Evolutionary conservation across 2,888 invertebrate species (phyloP), one percentile per base, ranked within the genome.

Genomic region (Phoronis australis): DNA sequence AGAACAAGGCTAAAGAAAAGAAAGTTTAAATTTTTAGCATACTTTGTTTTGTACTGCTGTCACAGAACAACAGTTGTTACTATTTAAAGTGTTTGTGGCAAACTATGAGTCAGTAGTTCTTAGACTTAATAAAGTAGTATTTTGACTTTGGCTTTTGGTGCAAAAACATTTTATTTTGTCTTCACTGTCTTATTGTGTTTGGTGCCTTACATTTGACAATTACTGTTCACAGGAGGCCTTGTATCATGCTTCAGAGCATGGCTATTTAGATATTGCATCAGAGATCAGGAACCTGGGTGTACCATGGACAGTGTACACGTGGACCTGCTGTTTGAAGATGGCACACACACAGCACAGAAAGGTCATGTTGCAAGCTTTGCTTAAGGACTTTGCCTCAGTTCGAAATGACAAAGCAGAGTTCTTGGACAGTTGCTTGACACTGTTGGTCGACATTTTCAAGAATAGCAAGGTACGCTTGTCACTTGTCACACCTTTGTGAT

Each of bases 191-290:
- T n/a, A n/a, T n/a, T n/a, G n/a, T n/a, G n/a, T n/a, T n/a, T n/a
- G n/a, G n/a, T n/a, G n/a, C n/a, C n/a, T n/a, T n/a, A n/a, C n/a
- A n/a, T n/a, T n/a, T n/a, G n/a, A n/a, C n/a, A n/a, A n/a, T n/a
- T n/a, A n/a, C 9, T 42, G 41, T 39, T 80, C 92, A 50, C 90
- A 92, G 69, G 92, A 93, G 76, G 91, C 93, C 22, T 89, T 94
- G 89, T 94, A 93, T 72, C 91, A 91, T 71, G 90, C 90, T 54
- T 88, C 91, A 0, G 93, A 93, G 77, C 90, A 89, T 71, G 90
- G 90, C 66, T 88, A 91, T 75, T 80, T 92, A 52, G 92, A 93
- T 69, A 88, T 93, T 59, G 91, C 92, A 0, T 82, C 92, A 65
- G 92, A 93, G 71, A 81, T 94, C 27, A 83, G 91, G 50, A 86